These are phyloP conservation scores for Pseudomyrmex dendroicus DNA, from an alignment of 1,140 invertebrate genomes.

Conservation along the genomic window DNA sequence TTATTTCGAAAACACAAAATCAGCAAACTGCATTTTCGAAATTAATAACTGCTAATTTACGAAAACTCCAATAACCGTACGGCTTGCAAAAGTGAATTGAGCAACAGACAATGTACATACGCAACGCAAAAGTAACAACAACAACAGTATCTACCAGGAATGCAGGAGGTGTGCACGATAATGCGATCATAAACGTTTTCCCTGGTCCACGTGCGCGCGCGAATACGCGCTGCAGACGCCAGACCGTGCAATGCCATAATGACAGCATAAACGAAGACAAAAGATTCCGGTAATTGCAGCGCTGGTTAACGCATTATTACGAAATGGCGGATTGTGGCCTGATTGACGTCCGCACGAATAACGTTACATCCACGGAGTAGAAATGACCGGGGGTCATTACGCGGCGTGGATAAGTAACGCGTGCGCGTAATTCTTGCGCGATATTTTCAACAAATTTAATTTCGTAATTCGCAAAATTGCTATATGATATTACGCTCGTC, in stretches of 20 bases:
- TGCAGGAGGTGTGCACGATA: constrained; percentile 15
- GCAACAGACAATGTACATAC: background rate
- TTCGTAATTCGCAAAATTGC: background rate
- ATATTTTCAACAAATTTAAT: background rate
- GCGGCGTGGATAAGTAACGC: background rate
- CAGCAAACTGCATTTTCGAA: background rate
- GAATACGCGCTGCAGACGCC: background rate
- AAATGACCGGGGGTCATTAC: background rate
- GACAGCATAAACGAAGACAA: constrained; percentile 15
- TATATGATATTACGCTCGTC: background rate
- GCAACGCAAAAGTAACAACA: background rate
- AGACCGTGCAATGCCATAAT: background rate
- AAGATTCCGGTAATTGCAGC: constrained; percentile 42
- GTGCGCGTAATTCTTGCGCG: background rate
- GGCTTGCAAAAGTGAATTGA: background rate
- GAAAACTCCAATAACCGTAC: background rate
- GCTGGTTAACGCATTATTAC: constrained; percentile 25
- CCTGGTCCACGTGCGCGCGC: background rate
- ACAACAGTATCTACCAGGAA: background rate
- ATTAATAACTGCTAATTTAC: background rate
- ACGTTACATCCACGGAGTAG: background rate
- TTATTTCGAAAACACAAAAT: background rate
- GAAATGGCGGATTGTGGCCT: constrained; percentile 26
- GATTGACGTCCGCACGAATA: background rate
- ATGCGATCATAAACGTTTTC: background rate